These are phyloP conservation scores for Calameuta pallipes DNA, from an alignment of 2,888 invertebrate genomes.

Conservation along the genomic window DNA sequence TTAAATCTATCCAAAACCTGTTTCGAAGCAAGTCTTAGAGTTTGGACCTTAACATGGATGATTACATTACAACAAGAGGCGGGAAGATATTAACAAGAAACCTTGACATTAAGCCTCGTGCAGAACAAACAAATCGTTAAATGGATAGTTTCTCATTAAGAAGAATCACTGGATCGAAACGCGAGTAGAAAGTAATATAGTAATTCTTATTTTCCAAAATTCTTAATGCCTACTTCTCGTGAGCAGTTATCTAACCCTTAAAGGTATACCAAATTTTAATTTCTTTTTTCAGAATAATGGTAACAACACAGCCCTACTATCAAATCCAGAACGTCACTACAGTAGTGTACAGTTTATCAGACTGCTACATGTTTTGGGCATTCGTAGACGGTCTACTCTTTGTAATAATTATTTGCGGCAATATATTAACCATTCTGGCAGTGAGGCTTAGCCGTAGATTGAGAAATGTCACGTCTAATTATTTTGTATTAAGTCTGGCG, in stretches of 20 bases:
- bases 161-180: background rate
- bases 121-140: background rate
- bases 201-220: background rate
- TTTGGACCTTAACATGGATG: background rate
- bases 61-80: background rate
- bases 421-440: slow-evolving; percentile 80
- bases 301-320: background rate
- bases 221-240: background rate
- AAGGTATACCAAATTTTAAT: background rate
- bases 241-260: background rate
- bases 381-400: slow-evolving; percentile 75
- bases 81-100: background rate
- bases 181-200: background rate
- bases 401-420: slow-evolving; percentile 77
- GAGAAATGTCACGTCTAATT: slow-evolving; percentile 78
- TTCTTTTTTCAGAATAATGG: background rate
- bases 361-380: slow-evolving; percentile 69
- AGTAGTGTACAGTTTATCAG: background rate
- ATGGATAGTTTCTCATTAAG: background rate
- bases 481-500: slow-evolving; percentile 83
- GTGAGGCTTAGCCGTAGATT: slow-evolving; percentile 77
- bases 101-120: background rate
- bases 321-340: background rate
- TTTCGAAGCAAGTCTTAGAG: background rate
- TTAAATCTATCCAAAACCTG: background rate